These are phyloP conservation scores for Lutra lutra DNA, from an alignment of 2,797 vertebrate species.

Conservation along the genomic window DNA sequence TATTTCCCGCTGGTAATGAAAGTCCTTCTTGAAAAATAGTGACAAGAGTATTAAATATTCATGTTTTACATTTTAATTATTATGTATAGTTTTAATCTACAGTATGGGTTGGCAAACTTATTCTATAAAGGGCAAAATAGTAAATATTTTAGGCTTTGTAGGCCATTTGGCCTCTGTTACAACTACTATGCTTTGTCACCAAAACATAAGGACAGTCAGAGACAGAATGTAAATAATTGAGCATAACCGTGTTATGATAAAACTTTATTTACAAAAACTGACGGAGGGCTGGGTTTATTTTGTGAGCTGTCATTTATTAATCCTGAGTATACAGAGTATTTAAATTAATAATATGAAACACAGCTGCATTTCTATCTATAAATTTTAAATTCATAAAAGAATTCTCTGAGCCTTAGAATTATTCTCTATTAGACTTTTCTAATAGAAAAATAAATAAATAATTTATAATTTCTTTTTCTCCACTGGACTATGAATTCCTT, in stretches of 20 bases:
- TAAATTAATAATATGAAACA: neutral
- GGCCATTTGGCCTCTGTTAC: neutral
- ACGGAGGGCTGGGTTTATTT: neutral
- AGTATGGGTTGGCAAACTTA: neutral
- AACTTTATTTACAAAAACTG: neutral
- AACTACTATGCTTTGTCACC: neutral
- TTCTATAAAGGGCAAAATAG: neutral
- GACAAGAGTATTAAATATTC: neutral
- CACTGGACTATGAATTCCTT: neutral
- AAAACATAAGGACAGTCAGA: neutral
- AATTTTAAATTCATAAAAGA: neutral
- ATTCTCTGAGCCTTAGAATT: neutral
- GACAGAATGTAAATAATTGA: neutral
- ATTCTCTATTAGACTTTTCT: neutral
- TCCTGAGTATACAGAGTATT: neutral
- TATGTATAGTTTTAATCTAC: neutral
- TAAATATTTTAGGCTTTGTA: neutral
- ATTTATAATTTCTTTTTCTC: neutral
- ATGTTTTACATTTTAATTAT: neutral
- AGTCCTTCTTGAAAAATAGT: neutral
- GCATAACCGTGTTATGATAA: neutral
- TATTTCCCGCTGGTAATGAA: neutral
- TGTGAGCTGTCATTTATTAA: neutral
- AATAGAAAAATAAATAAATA: too few species aligned
- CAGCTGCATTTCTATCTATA: neutral